phyloP scores from a whole-genome alignment of 2,113 vertebrate genomes.

The Platysternon megacephalum region DNA sequence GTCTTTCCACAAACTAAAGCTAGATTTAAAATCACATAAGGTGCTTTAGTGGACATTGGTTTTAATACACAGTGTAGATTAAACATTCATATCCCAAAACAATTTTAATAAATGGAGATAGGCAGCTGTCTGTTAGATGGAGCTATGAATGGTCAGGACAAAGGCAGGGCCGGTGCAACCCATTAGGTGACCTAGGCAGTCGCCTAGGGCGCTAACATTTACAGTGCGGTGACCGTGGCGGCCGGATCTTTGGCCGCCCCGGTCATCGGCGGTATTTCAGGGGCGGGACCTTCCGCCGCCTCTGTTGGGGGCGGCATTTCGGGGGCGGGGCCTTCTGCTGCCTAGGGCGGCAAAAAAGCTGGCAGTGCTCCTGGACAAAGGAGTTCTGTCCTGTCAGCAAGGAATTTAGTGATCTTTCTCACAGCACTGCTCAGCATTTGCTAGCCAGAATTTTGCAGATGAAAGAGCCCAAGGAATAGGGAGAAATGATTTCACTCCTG shows the following conservation, averaged over 20 bases:
- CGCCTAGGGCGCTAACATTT: too few species aligned
- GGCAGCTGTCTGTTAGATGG: conserved; percentile 24
- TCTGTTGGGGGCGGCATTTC: too few species aligned
- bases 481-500: not conserved
- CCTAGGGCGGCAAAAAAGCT: too few species aligned
- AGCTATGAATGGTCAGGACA: not conserved
- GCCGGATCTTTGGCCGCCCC: too few species aligned
- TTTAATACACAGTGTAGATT: conserved; percentile 44
- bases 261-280: too few species aligned
- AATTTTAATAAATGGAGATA: conserved; percentile 58
- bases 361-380: too few species aligned
- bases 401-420: not conserved
- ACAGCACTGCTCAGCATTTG: not conserved
- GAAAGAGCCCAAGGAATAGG: not conserved
- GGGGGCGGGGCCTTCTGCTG: too few species aligned
- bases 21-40: conserved; percentile 67
- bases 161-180: too few species aligned
- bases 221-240: too few species aligned
- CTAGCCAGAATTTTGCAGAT: not conserved
- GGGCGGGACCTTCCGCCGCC: too few species aligned
- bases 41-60: conserved; percentile 65
- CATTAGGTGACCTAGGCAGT: too few species aligned
- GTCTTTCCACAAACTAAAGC: conserved; percentile 48
- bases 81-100: conserved; percentile 40
- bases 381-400: not conserved